Evolutionary conservation across 2,888 invertebrate genomes (phyloP), one percentile per base, ranked within the genome.

Genomic region (Leptarthrus brevirostris): DNA sequence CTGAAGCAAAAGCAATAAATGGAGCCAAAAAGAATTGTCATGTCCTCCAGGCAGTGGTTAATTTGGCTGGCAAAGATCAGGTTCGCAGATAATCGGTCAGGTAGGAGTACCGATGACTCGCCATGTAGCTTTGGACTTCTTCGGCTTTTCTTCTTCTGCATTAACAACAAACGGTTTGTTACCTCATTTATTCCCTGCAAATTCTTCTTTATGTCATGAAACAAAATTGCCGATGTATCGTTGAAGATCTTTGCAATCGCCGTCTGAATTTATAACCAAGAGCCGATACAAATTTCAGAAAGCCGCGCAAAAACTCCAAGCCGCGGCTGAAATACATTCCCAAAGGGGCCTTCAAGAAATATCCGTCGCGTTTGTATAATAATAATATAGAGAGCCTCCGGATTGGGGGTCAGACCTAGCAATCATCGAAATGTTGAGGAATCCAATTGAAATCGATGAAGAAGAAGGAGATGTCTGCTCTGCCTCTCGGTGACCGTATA

Each of bases 321-420:
- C 6, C 61, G 34, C 36, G n/a, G 12, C 40, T 30, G 30, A 30
- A 8, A 30, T 30, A 30, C 54, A 10, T 34, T 40, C 36, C 61
- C 36, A 30, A 30, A 61, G 61, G 40, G 61, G 36, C 36, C 26
- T 16, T 30, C 16, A 18, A 16, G 18, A 61, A 18, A 61, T 61
- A 61, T 61, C 34, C 61, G 61, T 61, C 61, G 40, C 61, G 16
- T 61, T 61, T 61, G 18, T 61, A 36, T 61, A 61, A 40, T 61
- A 61, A 61, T 61, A 61, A 61, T 61, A 36, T 36, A 30, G 36
- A 36, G 20, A 36, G 10, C 20, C 36, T 12, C 30, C 16, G 61
- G 30, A 30, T 61, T 44, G 20, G 61, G 61, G 61, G 36, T 61
- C 61, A 61, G 61, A 61, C 61, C 40, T 61, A 61, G 61, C 61